These are phyloP conservation scores for Mormyrus proboscirostris DNA, from an alignment of 2,797 vertebrate genomes.

Conservation along the genomic window DNA sequence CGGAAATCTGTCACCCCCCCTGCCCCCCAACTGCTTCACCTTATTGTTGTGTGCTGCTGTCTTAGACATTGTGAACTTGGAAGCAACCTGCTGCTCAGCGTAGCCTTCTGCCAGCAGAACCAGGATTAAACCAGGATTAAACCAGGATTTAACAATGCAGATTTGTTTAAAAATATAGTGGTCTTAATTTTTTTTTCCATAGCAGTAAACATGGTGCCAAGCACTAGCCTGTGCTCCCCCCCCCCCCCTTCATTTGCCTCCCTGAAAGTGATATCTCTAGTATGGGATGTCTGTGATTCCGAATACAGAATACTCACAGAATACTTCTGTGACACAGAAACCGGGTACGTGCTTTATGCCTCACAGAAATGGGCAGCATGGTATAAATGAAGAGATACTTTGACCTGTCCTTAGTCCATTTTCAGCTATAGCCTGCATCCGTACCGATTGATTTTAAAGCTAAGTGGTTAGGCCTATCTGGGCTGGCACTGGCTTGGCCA, in stretches of 20 bases:
- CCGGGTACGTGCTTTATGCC: background rate
- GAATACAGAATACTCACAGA: background rate
- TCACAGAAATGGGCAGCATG: background rate
- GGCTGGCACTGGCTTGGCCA: background rate
- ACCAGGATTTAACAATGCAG: background rate
- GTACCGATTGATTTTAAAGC: background rate
- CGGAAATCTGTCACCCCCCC: background rate
- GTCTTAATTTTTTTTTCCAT: background rate
- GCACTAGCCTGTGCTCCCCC: background rate
- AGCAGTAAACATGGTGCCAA: background rate
- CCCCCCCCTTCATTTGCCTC: background rate
- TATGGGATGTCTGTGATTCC: background rate
- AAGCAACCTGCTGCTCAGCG: background rate
- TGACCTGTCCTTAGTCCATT: background rate
- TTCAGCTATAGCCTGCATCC: background rate
- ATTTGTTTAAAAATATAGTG: background rate
- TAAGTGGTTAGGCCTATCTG: background rate
- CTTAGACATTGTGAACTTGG: background rate
- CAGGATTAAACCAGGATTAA: background rate
- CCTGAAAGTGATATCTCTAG: background rate
- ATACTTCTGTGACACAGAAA: background rate
- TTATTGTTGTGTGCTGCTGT: background rate
- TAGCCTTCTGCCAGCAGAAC: background rate
- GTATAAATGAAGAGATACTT: background rate
- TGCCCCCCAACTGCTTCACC: background rate